These are phyloP conservation scores for Stomorhina lunata DNA, from an alignment of 2,888 invertebrate genomes.

Conservation along the genomic window DNA sequence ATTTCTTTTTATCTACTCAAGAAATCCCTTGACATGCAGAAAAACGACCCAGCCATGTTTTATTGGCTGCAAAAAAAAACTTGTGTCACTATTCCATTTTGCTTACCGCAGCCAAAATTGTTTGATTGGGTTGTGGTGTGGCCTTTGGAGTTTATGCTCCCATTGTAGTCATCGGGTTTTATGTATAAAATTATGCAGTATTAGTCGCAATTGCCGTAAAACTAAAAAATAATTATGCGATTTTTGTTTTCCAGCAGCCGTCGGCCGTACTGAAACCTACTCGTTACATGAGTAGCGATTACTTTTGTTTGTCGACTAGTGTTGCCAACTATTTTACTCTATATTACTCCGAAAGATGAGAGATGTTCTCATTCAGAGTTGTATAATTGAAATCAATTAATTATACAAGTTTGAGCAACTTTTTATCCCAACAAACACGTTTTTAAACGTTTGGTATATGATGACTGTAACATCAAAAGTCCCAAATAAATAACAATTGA, in stretches of 20 bases:
- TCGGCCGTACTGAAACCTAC: conserved; percentile 55
- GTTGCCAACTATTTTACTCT: conserved; percentile 29
- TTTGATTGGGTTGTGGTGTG: conserved; percentile 36
- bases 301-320: conserved; percentile 25
- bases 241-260: conserved; percentile 61
- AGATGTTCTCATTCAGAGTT: conserved; percentile 10
- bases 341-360: no score
- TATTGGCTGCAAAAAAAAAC: conserved; percentile 44
- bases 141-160: conserved; percentile 47
- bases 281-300: conserved; percentile 61
- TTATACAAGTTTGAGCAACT: no score
- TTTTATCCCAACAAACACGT: no score
- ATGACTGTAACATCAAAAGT: no score
- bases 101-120: conserved; percentile 58
- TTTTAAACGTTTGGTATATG: no score
- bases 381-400: not conserved
- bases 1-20: conserved; percentile 34
- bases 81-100: conserved; percentile 42
- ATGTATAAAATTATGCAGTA: conserved; percentile 32
- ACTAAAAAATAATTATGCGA: conserved; percentile 62
- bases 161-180: conserved; percentile 41
- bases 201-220: conserved; percentile 58
- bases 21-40: conserved; percentile 39
- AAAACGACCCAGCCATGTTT: conserved; percentile 56
- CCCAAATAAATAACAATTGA: no score